These are phyloP conservation scores for Ischnus inquisitorius DNA, from an alignment of 2,888 invertebrate genomes.

Conservation along the genomic window DNA sequence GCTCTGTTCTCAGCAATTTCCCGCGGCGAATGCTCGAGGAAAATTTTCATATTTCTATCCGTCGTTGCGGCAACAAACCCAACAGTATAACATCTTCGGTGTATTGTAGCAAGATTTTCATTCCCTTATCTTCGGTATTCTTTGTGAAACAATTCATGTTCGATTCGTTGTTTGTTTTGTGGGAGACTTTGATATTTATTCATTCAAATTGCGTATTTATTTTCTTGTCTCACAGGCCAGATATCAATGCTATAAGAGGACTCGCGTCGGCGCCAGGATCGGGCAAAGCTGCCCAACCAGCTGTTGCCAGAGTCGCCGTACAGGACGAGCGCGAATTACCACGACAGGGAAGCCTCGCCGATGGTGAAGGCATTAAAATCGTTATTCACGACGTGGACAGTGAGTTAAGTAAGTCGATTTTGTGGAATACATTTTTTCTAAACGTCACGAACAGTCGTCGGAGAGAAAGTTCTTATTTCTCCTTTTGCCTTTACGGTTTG, in stretches of 20 bases:
- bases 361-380: conserved; percentile 96
- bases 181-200: conserved; percentile 12
- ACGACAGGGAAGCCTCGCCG: conserved; percentile 93
- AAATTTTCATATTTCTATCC: conserved; percentile 64
- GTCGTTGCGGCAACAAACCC: background rate
- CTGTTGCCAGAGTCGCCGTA: conserved; percentile 88
- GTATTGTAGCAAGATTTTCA: conserved; percentile 1
- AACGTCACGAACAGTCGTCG: background rate
- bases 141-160: conserved; percentile 8
- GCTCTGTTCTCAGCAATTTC: conserved; percentile 44
- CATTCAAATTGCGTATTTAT: background rate
- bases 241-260: conserved; percentile 88
- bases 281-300: conserved; percentile 85
- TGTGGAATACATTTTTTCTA: background rate
- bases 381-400: conserved; percentile 96
- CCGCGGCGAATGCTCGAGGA: conserved; percentile 49
- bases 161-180: background rate
- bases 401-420: conserved; percentile 81
- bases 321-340: conserved; percentile 89
- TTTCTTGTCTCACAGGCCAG: conserved; percentile 88
- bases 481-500: background rate
- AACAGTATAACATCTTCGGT: conserved; percentile 14
- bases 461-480: background rate
- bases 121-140: background rate
- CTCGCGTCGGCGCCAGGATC: conserved; percentile 85